Evolutionary conservation across 1,140 invertebrate species (phyloP).

Genomic region (Chrysomallon squamiferum): DNA sequence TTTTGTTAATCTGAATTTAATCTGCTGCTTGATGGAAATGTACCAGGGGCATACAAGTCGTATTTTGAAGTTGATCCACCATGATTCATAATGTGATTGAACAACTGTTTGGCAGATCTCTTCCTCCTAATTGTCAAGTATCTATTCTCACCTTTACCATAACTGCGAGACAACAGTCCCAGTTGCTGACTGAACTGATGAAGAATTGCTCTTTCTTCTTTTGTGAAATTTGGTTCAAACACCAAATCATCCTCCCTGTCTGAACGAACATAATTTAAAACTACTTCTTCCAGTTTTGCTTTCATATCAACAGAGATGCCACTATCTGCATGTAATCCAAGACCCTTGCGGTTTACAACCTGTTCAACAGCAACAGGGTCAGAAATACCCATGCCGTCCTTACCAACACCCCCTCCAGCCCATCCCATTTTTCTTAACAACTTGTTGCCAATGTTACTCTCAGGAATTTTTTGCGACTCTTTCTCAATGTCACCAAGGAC

Average conservation of each 20-base stretch:
- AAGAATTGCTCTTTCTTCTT: constrained; percentile 74
- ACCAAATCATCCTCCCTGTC: constrained; percentile 67
- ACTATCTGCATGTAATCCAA: constrained; percentile 38
- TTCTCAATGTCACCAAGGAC: constrained; percentile 66
- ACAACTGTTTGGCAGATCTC: constrained; percentile 46
- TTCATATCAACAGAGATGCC: constrained; percentile 39
- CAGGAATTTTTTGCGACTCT: constrained; percentile 48
- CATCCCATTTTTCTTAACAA: constrained; percentile 84
- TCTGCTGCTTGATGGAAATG: no score
- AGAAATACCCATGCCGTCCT: constrained; percentile 70
- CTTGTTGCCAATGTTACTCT: constrained; percentile 71
- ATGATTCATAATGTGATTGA: constrained; percentile 52
- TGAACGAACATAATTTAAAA: constrained; percentile 44
- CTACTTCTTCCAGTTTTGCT: constrained; percentile 28
- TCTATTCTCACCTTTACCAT: constrained; percentile 65
- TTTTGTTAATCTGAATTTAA: no score
- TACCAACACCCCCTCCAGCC: constrained; percentile 78
- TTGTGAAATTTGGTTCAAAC: constrained; percentile 75
- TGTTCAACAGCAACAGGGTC: constrained; percentile 67
- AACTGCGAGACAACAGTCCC: constrained; percentile 69
- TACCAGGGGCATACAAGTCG: constrained; percentile 39
- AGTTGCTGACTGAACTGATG: constrained; percentile 65
- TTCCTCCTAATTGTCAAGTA: constrained; percentile 67
- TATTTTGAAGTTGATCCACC: constrained; percentile 62
- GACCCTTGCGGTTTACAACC: constrained; percentile 47